Conservation (phyloP, 2,888 invertebrate species). For the Drosophila neotestacea region DNA sequence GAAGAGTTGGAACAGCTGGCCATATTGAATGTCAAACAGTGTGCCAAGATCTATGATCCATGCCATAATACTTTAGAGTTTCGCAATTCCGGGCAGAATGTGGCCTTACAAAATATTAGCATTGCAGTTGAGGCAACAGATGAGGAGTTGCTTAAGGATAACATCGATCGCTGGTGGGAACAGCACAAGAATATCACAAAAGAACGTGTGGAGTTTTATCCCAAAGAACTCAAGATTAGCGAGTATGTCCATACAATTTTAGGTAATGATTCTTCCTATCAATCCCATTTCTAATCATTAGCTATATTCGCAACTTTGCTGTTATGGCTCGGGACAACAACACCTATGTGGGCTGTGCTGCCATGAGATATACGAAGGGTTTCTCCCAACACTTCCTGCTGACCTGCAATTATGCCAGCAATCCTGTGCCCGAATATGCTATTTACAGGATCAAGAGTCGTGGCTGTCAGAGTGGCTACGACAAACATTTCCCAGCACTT, state of each 20-base stretch:
- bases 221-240: conserved; percentile 44
- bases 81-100: conserved; percentile 61
- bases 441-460: conserved; percentile 50
- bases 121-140: conserved; percentile 8
- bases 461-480: conserved; percentile 56
- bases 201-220: conserved; percentile 42
- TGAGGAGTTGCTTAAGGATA: conserved; percentile 41
- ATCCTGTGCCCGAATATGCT: conserved; percentile 41
- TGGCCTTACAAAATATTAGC: conserved; percentile 44
- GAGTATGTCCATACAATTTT: conserved; percentile 45
- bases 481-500: conserved; percentile 38
- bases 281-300: not conserved
- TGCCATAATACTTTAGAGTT: conserved; percentile 64
- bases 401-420: conserved; percentile 67
- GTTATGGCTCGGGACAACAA: conserved; percentile 68
- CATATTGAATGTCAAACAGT: conserved; percentile 57
- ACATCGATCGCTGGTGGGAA: conserved; percentile 64
- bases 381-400: conserved; percentile 48
- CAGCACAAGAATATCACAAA: conserved; percentile 48
- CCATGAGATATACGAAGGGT: conserved; percentile 35
- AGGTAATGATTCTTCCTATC: too few species aligned
- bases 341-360: conserved; percentile 67
- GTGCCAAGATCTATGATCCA: conserved; percentile 42
- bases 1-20: conserved; percentile 58
- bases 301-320: conserved; percentile 63